Percentiles rank a stretch among this genome's conserved stretches.
These are phyloP conservation scores for Cistogaster globosa DNA, from an alignment of 2,888 invertebrate species.

Conservation along the genomic window DNA sequence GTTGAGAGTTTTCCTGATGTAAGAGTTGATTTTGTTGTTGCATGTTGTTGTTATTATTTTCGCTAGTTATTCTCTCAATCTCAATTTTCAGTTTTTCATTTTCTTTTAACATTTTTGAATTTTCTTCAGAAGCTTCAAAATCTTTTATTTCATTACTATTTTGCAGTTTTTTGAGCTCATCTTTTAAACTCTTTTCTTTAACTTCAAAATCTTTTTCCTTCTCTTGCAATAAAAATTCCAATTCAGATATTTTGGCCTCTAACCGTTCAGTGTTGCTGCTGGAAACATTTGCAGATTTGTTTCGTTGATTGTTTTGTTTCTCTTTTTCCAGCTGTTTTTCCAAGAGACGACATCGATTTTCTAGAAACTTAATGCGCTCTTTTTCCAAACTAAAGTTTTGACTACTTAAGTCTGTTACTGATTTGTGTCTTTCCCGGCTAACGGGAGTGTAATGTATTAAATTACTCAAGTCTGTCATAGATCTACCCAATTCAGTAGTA, in stretches of 20 bases:
- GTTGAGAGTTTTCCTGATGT: conserved; percentile 26
- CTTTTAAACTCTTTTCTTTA: conserved; percentile 84
- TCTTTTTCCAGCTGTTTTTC: conserved; percentile 81
- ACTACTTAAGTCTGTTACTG: conserved; percentile 79
- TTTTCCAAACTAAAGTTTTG: conserved; percentile 78
- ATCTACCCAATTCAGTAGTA: conserved; percentile 80
- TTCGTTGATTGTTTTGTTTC: conserved; percentile 74
- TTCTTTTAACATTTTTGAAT: conserved; percentile 83
- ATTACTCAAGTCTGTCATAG: conserved; percentile 81
- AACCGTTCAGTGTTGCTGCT: conserved; percentile 72
- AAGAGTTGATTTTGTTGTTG: conserved; percentile 22
- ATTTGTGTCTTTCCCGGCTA: conserved; percentile 78
- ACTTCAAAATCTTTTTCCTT: conserved; percentile 88
- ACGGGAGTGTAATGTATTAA: conserved; percentile 72
- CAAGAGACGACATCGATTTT: conserved; percentile 80
- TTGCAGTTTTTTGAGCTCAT: conserved; percentile 52
- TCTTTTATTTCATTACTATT: conserved; percentile 38
- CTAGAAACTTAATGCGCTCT: conserved; percentile 80
- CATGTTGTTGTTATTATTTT: not conserved
- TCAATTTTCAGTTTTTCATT: conserved; percentile 85
- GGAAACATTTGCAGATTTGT: conserved; percentile 29
- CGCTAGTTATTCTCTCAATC: conserved; percentile 80
- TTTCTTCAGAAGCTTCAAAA: conserved; percentile 43
- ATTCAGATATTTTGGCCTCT: conserved; percentile 86
- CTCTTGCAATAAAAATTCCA: conserved; percentile 92